Base-by-base conservation (phyloP, 2,888 invertebrate genomes). In the Anodontia alba region DNA sequence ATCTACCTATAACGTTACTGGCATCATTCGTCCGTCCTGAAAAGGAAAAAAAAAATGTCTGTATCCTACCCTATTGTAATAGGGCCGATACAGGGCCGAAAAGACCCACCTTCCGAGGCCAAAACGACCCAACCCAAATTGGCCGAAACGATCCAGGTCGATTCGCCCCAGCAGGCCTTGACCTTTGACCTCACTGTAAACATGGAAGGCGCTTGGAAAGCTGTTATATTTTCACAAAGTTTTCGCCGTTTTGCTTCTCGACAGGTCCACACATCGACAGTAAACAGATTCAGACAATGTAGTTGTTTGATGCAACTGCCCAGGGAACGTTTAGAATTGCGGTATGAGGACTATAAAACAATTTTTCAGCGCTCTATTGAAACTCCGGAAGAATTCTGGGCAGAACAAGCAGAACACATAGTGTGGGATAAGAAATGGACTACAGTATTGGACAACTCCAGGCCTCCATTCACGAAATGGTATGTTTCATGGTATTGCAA, bases 381-480 rank as follows among this genome's bases (percentile, higher is more conserved):
- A 5, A 80, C 88, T 20, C 98, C 98, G 0, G 97, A 97, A 86
- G 96, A 96, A 54, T 98, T 98, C 95, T 98, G 98, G 98, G 96
- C 96, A 0, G 97, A 97, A 90, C 96, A 97, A n/a, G 98, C 96
- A 0, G 92, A 96, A 5, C 95, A 96, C 77, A 95, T 98, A 20
- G 96, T 96, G 71, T 98, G 98, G 98, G 96, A 96, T 67, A 97
- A 96, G 87, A 97, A 97, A 0, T 98, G 98, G 97, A 96, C 96
- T 54, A 96, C 96, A 92, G 97, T 98, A 0, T 92, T 98, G 85
- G 98, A 98, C 92, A 96, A 98, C 92, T 96, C 96, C 29, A 96
- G 97, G 89, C 96, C 96, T 12, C 98, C 98, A 0, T 98, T 98
- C 91, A 97, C 98, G 0, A 97, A 97, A 96, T 98, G 98, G 98